Evolutionary conservation across 2,797 vertebrate species (phyloP).

Genomic region (Dryobates pubescens): DNA sequence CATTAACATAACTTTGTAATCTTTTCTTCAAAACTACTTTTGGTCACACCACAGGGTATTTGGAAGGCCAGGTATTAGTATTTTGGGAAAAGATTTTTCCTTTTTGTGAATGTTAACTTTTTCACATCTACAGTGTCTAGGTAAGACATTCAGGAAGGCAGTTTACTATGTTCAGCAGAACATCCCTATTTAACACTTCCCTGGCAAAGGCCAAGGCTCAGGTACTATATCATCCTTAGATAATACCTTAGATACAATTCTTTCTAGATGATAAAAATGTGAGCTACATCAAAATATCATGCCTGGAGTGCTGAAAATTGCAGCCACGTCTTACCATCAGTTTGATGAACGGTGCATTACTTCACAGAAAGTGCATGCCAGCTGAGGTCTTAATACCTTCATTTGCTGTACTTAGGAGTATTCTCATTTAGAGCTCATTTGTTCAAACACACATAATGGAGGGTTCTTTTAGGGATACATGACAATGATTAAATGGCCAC

Average conservation of each 20-base stretch:
- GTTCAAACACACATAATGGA: not conserved
- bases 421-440: conserved; percentile 30
- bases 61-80: not conserved
- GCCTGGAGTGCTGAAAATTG: not conserved
- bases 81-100: not conserved
- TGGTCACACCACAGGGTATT: not conserved
- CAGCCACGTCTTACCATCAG: not conserved
- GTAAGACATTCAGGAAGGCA: not conserved
- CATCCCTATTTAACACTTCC: not conserved
- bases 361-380: not conserved
- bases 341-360: not conserved
- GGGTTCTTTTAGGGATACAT: not conserved
- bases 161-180: not conserved
- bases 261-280: not conserved
- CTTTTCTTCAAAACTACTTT: not conserved
- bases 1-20: not conserved
- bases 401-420: conserved; percentile 13
- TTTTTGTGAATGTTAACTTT: not conserved
- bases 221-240: not conserved
- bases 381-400: not conserved
- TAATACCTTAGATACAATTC: not conserved
- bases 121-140: not conserved
- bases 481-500: conserved; percentile 11
- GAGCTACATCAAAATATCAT: conserved; percentile 4
- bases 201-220: not conserved